phyloP scores from a whole-genome alignment of 2,888 invertebrate genomes.

The Teleogryllus oceanicus region DNA sequence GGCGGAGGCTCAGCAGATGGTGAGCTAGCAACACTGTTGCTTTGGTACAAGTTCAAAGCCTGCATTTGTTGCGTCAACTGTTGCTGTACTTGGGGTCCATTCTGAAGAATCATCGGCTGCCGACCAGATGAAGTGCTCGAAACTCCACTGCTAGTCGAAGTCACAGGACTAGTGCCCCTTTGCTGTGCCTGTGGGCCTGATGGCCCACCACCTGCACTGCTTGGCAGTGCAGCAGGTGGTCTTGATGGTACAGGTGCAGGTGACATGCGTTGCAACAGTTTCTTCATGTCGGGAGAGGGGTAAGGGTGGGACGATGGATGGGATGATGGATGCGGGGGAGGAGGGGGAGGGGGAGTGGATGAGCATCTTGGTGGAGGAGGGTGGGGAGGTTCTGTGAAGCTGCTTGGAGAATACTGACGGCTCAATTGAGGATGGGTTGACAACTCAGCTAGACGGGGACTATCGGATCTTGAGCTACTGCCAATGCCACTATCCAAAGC shows the following conservation, averaged over 20 bases:
- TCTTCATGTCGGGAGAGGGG: conserved; percentile 57
- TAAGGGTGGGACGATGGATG: conserved; percentile 52
- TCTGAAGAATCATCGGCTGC: conserved; percentile 78
- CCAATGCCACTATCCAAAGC: conserved; percentile 82
- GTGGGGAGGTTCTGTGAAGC: conserved; percentile 58
- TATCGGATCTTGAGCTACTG: conserved; percentile 78
- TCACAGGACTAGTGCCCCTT: conserved; percentile 71
- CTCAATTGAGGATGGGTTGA: conserved; percentile 60
- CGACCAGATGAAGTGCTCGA: conserved; percentile 52
- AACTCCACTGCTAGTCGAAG: conserved; percentile 43
- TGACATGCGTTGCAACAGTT: conserved; percentile 72
- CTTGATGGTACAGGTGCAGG: conserved; percentile 58
- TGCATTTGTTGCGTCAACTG: conserved; percentile 86
- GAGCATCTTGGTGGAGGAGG: conserved; percentile 73
- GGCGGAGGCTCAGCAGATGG: conserved; percentile 64
- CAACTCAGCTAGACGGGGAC: conserved; percentile 67
- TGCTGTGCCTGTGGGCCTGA: conserved; percentile 44
- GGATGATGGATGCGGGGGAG: conserved; percentile 63
- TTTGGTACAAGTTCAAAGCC: conserved; percentile 73
- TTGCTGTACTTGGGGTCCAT: conserved; percentile 74
- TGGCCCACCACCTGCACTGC: conserved; percentile 44
- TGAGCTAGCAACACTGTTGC: conserved; percentile 48
- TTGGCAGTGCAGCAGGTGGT: conserved; percentile 49
- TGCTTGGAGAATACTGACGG: conserved; percentile 69
- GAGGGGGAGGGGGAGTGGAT: conserved; percentile 55